Percentiles rank a stretch among this genome's conserved stretches.
These are phyloP conservation scores for Meandrina meandrites DNA, from an alignment of 92 coral and sea anemone genomes.

Conservation along the genomic window DNA sequence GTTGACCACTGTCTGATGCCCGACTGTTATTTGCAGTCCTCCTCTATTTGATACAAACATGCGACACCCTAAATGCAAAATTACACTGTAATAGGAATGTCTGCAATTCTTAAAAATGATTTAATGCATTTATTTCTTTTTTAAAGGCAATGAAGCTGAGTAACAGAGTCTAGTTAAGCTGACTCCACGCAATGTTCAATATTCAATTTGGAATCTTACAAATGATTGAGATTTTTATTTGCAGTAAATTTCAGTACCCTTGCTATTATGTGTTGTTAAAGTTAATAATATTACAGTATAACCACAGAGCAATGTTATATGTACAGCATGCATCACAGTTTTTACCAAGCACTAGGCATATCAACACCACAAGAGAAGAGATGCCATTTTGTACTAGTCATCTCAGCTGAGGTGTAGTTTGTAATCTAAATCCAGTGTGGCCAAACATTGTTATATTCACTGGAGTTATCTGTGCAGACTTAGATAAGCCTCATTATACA, in stretches of 20 bases:
- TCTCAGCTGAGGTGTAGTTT: neutral
- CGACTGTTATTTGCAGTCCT: too few species aligned
- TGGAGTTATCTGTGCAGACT: neutral
- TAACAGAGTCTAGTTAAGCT: slow-evolving; percentile 1
- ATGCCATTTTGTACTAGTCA: neutral
- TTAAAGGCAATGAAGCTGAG: slow-evolving; percentile 36
- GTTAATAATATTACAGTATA: neutral
- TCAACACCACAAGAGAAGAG: neutral
- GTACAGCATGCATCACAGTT: neutral
- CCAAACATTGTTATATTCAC: neutral
- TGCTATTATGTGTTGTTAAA: neutral
- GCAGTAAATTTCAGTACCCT: neutral
- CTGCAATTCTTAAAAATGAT: neutral
- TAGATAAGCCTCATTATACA: neutral
- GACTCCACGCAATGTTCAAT: neutral
- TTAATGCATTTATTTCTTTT: neutral
- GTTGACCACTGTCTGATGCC: too few species aligned
- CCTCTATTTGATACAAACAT: too few species aligned
- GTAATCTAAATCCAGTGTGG: neutral
- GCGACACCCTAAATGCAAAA: too few species aligned
- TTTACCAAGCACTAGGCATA: neutral
- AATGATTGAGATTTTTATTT: neutral
- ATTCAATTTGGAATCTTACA: slow-evolving; percentile 1
- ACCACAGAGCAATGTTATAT: neutral
- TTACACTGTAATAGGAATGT: neutral